These are phyloP conservation scores for Drosophila kuntzei DNA, from an alignment of 2,888 invertebrate genomes.

Conservation along the genomic window DNA sequence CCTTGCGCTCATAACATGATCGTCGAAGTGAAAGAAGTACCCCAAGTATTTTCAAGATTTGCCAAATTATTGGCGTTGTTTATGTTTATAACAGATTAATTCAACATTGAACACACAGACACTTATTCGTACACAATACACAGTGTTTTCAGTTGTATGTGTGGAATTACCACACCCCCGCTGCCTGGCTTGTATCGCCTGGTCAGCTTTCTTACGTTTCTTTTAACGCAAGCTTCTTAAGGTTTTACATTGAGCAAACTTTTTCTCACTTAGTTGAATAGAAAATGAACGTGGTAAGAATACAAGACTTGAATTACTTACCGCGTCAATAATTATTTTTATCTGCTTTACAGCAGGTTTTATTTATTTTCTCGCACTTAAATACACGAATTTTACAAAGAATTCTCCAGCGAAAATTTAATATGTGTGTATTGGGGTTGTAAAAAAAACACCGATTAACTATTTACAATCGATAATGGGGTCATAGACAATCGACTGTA, in stretches of 20 bases:
- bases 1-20: not conserved
- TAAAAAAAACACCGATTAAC: not conserved
- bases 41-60: not conserved
- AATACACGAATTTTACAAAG: constrained; percentile 56
- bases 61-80: constrained; percentile 36
- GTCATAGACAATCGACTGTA: not conserved
- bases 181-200: constrained; percentile 25
- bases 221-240: constrained; percentile 14
- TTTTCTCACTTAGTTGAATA: constrained; percentile 1
- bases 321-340: constrained; percentile 69
- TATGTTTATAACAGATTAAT: constrained; percentile 39
- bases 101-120: constrained; percentile 28
- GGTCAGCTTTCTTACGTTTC: constrained; percentile 35
- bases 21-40: not conserved
- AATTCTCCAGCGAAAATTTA: constrained; percentile 61
- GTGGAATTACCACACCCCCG: constrained; percentile 56
- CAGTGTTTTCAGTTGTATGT: constrained; percentile 38
- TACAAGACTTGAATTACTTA: no score
- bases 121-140: constrained; percentile 32
- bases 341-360: constrained; percentile 78
- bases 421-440: constrained; percentile 53
- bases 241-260: constrained; percentile 10
- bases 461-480: not conserved
- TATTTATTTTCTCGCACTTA: constrained; percentile 71
- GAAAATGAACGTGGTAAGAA: not conserved